These are phyloP conservation scores for Drosophila limbata DNA, from an alignment of 2,888 invertebrate species.

Conservation along the genomic window DNA sequence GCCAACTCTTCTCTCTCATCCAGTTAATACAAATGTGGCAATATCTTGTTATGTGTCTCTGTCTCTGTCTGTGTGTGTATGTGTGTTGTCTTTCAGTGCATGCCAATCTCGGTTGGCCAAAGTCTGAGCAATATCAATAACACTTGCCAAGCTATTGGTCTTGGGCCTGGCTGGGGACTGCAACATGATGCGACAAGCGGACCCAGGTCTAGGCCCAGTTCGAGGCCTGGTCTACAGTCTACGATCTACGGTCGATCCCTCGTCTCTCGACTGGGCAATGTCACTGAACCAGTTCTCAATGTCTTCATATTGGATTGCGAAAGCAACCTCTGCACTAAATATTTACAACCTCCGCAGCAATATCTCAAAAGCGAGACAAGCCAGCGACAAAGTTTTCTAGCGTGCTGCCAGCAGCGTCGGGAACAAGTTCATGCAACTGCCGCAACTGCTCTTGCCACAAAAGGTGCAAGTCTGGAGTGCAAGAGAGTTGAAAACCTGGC, in stretches of 20 bases:
- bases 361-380: constrained; percentile 74
- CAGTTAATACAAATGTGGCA: constrained; percentile 15
- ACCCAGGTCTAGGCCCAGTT: constrained; percentile 14
- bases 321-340: constrained; percentile 81
- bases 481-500: constrained; percentile 43
- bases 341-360: constrained; percentile 82
- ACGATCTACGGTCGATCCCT: not conserved
- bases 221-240: constrained; percentile 15
- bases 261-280: constrained; percentile 66
- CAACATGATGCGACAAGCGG: constrained; percentile 78
- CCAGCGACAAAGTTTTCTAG: constrained; percentile 60
- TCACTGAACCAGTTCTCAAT: constrained; percentile 83
- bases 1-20: constrained; percentile 6
- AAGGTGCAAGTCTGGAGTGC: constrained; percentile 55
- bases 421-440: constrained; percentile 77
- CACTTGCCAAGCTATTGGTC: constrained; percentile 67
- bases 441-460: constrained; percentile 52
- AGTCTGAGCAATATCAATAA: constrained; percentile 80
- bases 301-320: constrained; percentile 77
- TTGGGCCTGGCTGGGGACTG: constrained; percentile 50
- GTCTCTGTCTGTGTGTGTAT: constrained; percentile 3
- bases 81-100: constrained; percentile 43
- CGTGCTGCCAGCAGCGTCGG: constrained; percentile 36
- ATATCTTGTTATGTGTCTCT: constrained; percentile 5
- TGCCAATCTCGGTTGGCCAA: constrained; percentile 48